Conservation (phyloP, 2,888 invertebrate species). For the Temnothorax ravouxi region DNA sequence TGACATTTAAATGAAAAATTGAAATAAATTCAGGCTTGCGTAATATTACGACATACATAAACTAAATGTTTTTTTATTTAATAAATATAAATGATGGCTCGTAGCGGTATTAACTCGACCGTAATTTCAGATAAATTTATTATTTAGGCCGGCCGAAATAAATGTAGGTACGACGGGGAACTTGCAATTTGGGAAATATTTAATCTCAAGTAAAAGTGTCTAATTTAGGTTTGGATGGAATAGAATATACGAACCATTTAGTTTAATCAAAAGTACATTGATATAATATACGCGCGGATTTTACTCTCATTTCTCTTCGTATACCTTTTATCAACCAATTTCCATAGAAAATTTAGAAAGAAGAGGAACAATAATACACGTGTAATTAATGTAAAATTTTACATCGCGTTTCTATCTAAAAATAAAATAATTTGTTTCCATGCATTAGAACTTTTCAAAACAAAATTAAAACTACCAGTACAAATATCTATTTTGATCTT, state of each 20-base stretch:
- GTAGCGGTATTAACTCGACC: background rate
- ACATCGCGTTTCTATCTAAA: background rate
- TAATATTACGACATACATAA: background rate
- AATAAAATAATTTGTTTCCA: conserved; percentile 3
- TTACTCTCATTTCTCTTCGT: background rate
- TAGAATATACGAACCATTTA: background rate
- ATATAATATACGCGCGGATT: background rate
- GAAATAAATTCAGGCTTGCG: background rate
- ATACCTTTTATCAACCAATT: background rate
- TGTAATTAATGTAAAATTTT: background rate
- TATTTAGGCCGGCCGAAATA: background rate
- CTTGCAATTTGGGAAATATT: background rate
- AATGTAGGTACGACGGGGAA: background rate
- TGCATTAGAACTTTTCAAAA: conserved; percentile 2
- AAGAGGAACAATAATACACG: background rate
- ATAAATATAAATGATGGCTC: background rate
- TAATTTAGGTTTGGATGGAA: background rate
- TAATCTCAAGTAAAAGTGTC: background rate
- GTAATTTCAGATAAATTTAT: background rate
- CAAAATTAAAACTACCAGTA: background rate
- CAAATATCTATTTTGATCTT: background rate
- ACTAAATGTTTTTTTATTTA: background rate
- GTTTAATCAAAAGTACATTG: background rate
- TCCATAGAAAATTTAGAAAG: background rate
- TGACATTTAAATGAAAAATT: background rate